A percentile compares a stretch with the other conserved stretches of the same genome.
These are phyloP conservation scores for Spodoptera littoralis DNA, from an alignment of 2,888 invertebrate species.

Conservation along the genomic window DNA sequence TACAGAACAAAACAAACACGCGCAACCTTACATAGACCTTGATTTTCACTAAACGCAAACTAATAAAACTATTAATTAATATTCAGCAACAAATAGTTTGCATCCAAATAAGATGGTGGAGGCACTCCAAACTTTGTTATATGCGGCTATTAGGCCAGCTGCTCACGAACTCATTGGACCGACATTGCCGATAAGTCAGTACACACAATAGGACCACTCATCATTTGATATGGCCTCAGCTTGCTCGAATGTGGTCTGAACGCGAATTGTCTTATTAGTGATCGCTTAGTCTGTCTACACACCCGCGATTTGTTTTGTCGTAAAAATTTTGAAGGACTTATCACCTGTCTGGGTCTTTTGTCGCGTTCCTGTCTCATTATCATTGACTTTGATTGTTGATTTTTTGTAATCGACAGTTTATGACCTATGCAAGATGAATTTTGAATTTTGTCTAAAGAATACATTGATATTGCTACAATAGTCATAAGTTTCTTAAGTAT, in stretches of 20 bases:
- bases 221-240: conserved; percentile 83
- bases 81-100: conserved; percentile 72
- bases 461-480: neutral
- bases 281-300: conserved; percentile 56
- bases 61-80: conserved; percentile 60
- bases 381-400: conserved; percentile 7
- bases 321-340: conserved; percentile 48
- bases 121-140: conserved; percentile 72
- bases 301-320: conserved; percentile 54
- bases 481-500: neutral
- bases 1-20: conserved; percentile 13
- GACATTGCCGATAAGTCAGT: conserved; percentile 77
- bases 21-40: conserved; percentile 51
- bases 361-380: conserved; percentile 41
- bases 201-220: conserved; percentile 75
- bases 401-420: conserved; percentile 15
- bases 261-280: conserved; percentile 83
- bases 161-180: conserved; percentile 75
- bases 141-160: conserved; percentile 68
- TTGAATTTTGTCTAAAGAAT: conserved; percentile 2
- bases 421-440: conserved; percentile 14
- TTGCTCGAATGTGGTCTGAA: conserved; percentile 70
- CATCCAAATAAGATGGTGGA: conserved; percentile 60
- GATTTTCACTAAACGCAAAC: conserved; percentile 55
- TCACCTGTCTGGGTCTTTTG: conserved; percentile 20